Percentiles rank a stretch among this genome's conserved stretches.
Evolutionary conservation across 2,113 vertebrate species (phyloP).

Genomic region (Andinoacara biseriatus): DNA sequence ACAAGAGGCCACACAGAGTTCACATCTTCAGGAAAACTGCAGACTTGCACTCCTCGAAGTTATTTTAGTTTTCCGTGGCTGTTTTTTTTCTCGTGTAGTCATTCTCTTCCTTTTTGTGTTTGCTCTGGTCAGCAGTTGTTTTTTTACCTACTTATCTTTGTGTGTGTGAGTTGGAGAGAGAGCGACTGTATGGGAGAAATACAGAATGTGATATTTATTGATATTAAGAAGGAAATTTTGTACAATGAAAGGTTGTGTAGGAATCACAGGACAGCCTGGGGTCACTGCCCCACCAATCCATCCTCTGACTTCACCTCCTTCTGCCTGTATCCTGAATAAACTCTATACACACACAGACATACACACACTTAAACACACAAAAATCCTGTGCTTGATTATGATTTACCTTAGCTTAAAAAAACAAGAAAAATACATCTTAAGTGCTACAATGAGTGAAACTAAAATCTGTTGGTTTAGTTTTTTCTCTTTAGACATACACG

Average conservation of each 20-base stretch:
- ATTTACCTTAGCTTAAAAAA: neutral
- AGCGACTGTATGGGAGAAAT: constrained; percentile 21
- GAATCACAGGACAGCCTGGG: constrained; percentile 66
- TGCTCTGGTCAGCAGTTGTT: constrained; percentile 51
- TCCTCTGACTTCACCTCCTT: constrained; percentile 44
- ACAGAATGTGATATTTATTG: constrained; percentile 50
- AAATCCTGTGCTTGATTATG: neutral
- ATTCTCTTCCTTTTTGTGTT: constrained; percentile 47
- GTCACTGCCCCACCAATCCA: constrained; percentile 65
- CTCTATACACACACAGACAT: neutral
- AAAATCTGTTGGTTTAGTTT: neutral
- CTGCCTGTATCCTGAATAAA: constrained; percentile 19
- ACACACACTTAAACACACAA: neutral
- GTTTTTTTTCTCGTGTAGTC: constrained; percentile 39
- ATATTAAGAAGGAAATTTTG: constrained; percentile 71
- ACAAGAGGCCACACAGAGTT: constrained; percentile 50
- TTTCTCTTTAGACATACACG: neutral
- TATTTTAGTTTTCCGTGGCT: constrained; percentile 59
- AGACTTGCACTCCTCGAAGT: constrained; percentile 42
- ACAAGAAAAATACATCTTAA: neutral
- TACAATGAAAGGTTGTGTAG: constrained; percentile 77
- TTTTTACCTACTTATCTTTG: constrained; percentile 58
- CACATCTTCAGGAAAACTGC: constrained; percentile 66
- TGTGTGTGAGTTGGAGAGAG: constrained; percentile 6
- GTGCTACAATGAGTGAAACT: neutral